Evolutionary conservation across 1,140 invertebrate species (phyloP).

Genomic region (Eumaeus atala): DNA sequence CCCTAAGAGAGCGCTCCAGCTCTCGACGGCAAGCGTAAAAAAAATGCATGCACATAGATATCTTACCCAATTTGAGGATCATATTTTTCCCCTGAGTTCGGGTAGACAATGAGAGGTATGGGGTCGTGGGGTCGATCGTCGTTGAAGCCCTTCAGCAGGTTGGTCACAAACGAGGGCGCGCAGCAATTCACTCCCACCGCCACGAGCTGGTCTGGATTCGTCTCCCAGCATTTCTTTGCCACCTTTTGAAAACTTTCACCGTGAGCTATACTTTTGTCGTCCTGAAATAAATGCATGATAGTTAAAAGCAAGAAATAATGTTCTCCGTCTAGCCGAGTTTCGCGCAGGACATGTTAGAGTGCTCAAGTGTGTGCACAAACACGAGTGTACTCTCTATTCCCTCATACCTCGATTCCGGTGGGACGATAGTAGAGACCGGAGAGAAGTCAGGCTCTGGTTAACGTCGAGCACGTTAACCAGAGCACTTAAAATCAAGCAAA

Average conservation of each 20-base stretch:
- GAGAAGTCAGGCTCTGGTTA: no score
- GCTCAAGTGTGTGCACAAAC: no score
- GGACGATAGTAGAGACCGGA: no score
- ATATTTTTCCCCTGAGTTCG: constrained; percentile 85
- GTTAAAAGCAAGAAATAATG: neutral
- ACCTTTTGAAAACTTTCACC: constrained; percentile 83
- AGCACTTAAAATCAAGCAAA: no score
- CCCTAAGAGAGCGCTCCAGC: no score
- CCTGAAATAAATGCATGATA: constrained; percentile 55
- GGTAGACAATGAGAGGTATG: constrained; percentile 83
- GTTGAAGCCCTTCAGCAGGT: constrained; percentile 76
- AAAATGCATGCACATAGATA: constrained; percentile 17
- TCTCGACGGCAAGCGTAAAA: neutral
- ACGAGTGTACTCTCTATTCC: no score
- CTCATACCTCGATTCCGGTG: no score
- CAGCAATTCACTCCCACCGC: constrained; percentile 93
- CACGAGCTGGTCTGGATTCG: constrained; percentile 79
- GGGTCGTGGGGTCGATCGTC: constrained; percentile 64
- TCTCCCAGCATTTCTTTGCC: constrained; percentile 78
- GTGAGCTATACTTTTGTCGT: constrained; percentile 79
- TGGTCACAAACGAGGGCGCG: constrained; percentile 69
- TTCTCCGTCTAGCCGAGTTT: no score
- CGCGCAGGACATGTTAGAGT: no score
- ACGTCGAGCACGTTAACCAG: no score
- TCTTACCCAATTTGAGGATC: constrained; percentile 76